phyloP scores from a whole-genome alignment of 1,140 invertebrate genomes.

The Ceratosolen fusciceps region DNA sequence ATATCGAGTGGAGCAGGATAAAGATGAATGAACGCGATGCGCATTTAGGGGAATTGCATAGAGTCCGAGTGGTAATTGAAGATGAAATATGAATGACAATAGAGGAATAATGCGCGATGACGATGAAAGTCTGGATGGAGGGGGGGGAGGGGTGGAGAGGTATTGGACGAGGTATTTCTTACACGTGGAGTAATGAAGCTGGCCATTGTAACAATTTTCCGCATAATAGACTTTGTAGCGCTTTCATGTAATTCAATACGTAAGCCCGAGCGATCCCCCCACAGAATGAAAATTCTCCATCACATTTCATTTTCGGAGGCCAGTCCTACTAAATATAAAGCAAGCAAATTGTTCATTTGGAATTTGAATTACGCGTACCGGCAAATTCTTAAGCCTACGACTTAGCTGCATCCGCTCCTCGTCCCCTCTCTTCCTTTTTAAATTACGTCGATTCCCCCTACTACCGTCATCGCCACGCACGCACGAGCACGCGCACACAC shows the following conservation, averaged over 20 bases:
- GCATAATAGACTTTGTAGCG: constrained; percentile 30
- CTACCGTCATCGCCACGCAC: too few relatives aligned
- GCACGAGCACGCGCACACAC: too few relatives aligned
- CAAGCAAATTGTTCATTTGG: constrained; percentile 61
- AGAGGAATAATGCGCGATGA: too few relatives aligned
- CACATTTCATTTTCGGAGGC: constrained; percentile 32
- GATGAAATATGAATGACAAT: too few relatives aligned
- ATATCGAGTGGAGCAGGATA: too few relatives aligned
- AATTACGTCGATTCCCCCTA: constrained; percentile 9
- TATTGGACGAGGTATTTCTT: background rate
- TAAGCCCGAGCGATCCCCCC: constrained; percentile 21
- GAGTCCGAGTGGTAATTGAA: too few relatives aligned
- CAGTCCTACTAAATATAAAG: constrained; percentile 3
- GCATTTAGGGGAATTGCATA: too few relatives aligned
- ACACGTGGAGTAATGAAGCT: background rate
- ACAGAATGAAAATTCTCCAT: constrained; percentile 33
- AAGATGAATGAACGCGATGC: too few relatives aligned
- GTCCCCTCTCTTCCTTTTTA: constrained; percentile 29
- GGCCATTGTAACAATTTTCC: constrained; percentile 36
- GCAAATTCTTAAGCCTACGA: constrained; percentile 30
- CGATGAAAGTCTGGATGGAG: background rate
- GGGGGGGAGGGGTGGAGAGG: background rate
- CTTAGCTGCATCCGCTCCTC: constrained; percentile 14
- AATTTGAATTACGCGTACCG: constrained; percentile 56
- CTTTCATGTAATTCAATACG: constrained; percentile 35